phyloP scores from a whole-genome alignment of 2,113 vertebrate genomes.

The Myanophis thanlyinensis region DNA sequence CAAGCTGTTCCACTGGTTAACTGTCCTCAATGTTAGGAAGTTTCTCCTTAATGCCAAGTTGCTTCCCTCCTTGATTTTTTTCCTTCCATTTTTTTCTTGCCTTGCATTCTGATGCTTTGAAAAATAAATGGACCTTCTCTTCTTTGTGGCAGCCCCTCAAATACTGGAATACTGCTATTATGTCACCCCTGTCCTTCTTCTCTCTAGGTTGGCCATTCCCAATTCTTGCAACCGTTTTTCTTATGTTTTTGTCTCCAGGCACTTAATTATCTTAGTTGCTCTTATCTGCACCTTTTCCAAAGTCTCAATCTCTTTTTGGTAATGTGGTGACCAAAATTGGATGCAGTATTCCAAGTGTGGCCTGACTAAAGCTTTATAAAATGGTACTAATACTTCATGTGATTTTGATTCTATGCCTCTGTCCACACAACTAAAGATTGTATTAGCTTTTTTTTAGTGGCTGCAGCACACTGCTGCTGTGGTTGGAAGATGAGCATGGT shows the following conservation, averaged over 20 bases:
- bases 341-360: background rate
- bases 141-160: background rate
- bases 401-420: background rate
- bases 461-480: background rate
- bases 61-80: background rate
- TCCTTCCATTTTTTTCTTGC: background rate
- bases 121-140: background rate
- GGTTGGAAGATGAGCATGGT: background rate
- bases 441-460: background rate
- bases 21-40: background rate
- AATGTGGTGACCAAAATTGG: background rate
- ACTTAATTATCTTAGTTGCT: background rate
- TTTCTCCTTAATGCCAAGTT: background rate
- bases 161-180: background rate
- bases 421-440: background rate
- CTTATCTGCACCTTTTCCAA: background rate
- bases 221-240: background rate
- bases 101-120: background rate
- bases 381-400: background rate
- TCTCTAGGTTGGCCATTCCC: background rate
- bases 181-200: background rate
- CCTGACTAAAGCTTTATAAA: background rate
- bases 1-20: background rate
- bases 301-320: background rate
- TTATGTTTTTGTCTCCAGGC: background rate